Evolutionary conservation across 1,140 invertebrate genomes (phyloP).

Genomic region (Bursaphelenchus mucronatus): DNA sequence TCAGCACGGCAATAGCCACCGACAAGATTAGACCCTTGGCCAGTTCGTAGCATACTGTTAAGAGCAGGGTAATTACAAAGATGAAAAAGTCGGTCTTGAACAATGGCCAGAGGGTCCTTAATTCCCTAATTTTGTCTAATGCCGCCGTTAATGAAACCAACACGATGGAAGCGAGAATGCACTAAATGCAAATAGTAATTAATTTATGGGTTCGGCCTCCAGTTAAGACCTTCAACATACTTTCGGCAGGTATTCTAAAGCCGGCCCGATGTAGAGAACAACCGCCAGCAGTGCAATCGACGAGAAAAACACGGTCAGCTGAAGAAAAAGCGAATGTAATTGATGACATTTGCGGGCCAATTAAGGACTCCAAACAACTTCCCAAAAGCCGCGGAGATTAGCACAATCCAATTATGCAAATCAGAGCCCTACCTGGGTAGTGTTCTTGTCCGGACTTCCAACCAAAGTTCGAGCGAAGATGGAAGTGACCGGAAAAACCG

Average conservation of each 20-base stretch:
- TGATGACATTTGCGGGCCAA: not conserved
- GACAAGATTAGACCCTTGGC: conserved; percentile 50
- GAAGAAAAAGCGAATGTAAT: not conserved
- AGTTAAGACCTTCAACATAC: conserved; percentile 18
- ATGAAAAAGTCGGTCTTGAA: conserved; percentile 59
- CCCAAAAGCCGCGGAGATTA: conserved; percentile 8
- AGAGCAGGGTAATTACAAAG: conserved; percentile 50
- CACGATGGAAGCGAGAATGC: conserved; percentile 56
- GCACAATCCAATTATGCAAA: not conserved
- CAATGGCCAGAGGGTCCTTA: conserved; percentile 51
- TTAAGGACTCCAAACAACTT: conserved; percentile 3
- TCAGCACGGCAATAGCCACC: conserved; percentile 54
- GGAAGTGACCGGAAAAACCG: conserved; percentile 60
- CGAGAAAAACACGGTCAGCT: conserved; percentile 56
- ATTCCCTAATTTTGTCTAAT: conserved; percentile 50
- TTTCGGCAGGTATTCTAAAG: conserved; percentile 56
- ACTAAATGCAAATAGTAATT: conserved; percentile 37
- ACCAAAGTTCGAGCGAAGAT: conserved; percentile 57
- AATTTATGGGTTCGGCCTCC: too few relatives aligned
- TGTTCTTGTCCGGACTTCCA: conserved; percentile 53
- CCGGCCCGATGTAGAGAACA: conserved; percentile 54
- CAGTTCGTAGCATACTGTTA: conserved; percentile 57
- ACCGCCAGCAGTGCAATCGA: conserved; percentile 52
- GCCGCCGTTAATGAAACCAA: conserved; percentile 49
- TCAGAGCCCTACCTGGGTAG: conserved; percentile 43